These are phyloP conservation scores for Loripinus fragilis DNA, from an alignment of 2,888 invertebrate genomes.

Conservation along the genomic window DNA sequence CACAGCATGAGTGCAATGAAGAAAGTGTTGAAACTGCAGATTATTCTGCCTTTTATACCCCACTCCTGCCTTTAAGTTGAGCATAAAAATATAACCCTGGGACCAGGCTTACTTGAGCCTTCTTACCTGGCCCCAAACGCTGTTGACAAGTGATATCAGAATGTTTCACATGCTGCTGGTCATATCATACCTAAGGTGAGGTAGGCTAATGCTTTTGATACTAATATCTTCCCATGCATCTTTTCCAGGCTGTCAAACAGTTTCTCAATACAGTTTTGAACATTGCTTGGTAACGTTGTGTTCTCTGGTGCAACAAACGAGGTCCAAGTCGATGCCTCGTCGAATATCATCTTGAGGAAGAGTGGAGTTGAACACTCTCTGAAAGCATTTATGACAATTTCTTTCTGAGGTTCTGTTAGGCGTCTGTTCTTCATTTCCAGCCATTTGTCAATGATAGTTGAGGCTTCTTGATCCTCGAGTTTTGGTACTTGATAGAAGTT, in stretches of 20 bases:
- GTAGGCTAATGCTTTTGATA: constrained; percentile 72
- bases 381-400: constrained; percentile 65
- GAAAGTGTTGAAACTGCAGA: too few relatives aligned
- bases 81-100: too few relatives aligned
- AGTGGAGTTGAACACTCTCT: constrained; percentile 73
- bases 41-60: too few relatives aligned
- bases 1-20: too few relatives aligned
- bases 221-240: constrained; percentile 74
- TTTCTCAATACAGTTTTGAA: constrained; percentile 67
- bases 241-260: constrained; percentile 72
- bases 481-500: constrained; percentile 61
- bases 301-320: constrained; percentile 64
- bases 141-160: too few relatives aligned
- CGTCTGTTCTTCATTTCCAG: constrained; percentile 57
- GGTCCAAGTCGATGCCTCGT: constrained; percentile 76
- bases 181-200: constrained; percentile 73
- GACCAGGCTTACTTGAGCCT: too few relatives aligned
- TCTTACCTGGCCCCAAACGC: too few relatives aligned
- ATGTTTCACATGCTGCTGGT: too few relatives aligned
- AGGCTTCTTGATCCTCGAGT: constrained; percentile 59
- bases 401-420: constrained; percentile 67
- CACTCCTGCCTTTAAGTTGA: too few relatives aligned
- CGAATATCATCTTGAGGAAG: constrained; percentile 77
- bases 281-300: constrained; percentile 66
- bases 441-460: constrained; percentile 71